Evolutionary conservation across 2,888 invertebrate species (phyloP), one percentile per base, ranked within the genome.

Genomic region (Rotaria macrura): DNA sequence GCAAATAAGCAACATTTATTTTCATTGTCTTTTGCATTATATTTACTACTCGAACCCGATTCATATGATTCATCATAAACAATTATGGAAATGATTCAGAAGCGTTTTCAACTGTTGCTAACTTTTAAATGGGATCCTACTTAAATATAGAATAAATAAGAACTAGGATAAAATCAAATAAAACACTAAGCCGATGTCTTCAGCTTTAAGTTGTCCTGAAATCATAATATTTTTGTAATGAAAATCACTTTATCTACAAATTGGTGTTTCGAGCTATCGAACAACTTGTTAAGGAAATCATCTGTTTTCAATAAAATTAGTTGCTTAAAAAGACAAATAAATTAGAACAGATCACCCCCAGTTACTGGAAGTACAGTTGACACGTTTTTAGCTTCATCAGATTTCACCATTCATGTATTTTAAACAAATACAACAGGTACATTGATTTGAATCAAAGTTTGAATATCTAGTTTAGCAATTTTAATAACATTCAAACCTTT

Each of bases 281-380:
- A 86, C 86, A 84, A 86, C 84, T 74, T 86, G 86, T 47, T 86
- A 84, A 14, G 84, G 38, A 55, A n/a, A 86, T 84, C 47, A 74
- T 74, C 9, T 74, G 6, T 57, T 57, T n/a, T 9, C 6, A 6
- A n/a, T n/a, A 29, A 12, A 57, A 23, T 23, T 20, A 20, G 23
- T 1, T 54, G 6, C 9, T 54, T 54, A 23, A 20, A 54, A 54
- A 25, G 9, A 57, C 14, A 3, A 57, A 12, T 2, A 10, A n/a
- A n/a, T 17, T 57, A n/a, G 12, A n/a, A n/a, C 3, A 9, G 9
- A n/a, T 2, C 14, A 49, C 43, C 43, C 40, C 84, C 55, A 84
- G 74, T 86, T 17, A 84, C 74, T 10, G 72, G 84, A 25, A 86
- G 40, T 34, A 86, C 17, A 20, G 84, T 52, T n/a, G 84, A 84